phyloP scores from a whole-genome alignment of 2,113 vertebrate genomes.

The Engraulis encrasicolus region DNA sequence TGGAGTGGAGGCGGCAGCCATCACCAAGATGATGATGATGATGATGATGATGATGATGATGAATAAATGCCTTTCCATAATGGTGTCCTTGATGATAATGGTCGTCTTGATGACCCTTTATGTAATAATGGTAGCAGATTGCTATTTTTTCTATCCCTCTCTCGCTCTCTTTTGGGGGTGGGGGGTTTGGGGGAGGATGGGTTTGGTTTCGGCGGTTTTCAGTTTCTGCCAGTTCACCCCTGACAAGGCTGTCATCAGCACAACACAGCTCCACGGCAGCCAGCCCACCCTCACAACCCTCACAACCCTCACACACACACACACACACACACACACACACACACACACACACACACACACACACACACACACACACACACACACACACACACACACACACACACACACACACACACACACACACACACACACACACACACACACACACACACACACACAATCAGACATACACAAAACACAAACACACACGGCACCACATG shows the following conservation, averaged over 20 bases:
- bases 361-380: constrained; percentile 34
- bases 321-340: neutral
- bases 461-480: constrained; percentile 5
- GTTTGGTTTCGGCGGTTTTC: neutral
- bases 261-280: neutral
- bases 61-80: constrained; percentile 75
- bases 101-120: constrained; percentile 74
- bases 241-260: neutral
- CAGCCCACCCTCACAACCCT: neutral
- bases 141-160: constrained; percentile 54
- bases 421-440: neutral
- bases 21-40: constrained; percentile 69
- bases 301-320: neutral
- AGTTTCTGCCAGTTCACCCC: neutral
- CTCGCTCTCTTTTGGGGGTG: constrained; percentile 16
- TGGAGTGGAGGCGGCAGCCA: constrained; percentile 60
- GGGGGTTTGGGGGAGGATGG: constrained; percentile 35
- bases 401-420: constrained; percentile 14
- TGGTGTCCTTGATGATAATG: constrained; percentile 80
- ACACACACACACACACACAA: neutral
- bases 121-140: constrained; percentile 69
- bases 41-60: constrained; percentile 75
- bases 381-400: constrained; percentile 24
- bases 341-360: constrained; percentile 27
- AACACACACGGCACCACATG: constrained; percentile 11